phyloP scores from a whole-genome alignment of 2,797 vertebrate genomes.

The Urosaurus nigricauda region DNA sequence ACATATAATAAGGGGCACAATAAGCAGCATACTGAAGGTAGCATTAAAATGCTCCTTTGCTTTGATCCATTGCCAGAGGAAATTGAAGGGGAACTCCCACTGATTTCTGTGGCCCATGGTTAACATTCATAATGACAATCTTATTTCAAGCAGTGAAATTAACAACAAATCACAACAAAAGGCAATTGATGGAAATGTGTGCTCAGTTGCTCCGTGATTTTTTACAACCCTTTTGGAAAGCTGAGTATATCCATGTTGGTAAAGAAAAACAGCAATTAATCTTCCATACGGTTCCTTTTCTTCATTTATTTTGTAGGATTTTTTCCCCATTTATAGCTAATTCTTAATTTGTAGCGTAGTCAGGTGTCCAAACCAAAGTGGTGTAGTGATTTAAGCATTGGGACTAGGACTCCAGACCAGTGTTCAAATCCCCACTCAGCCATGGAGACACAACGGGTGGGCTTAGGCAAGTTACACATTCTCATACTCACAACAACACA shows the following conservation, averaged over 20 bases:
- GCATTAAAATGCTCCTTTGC: neutral
- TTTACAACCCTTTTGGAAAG: neutral
- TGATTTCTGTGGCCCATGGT: conserved; percentile 4
- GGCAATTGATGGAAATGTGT: neutral
- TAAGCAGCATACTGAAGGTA: neutral
- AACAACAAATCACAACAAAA: neutral
- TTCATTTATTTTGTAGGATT: neutral
- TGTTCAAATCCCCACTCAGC: no score
- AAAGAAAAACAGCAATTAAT: neutral
- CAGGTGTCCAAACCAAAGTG: no score
- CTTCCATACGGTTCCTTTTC: neutral
- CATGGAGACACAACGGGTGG: no score
- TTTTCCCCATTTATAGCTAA: neutral
- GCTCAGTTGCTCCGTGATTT: neutral
- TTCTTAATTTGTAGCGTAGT: neutral
- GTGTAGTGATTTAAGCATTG: no score
- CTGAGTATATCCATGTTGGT: no score
- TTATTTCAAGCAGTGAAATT: conserved; percentile 1
- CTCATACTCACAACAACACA: no score
- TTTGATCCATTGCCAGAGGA: conserved; percentile 16
- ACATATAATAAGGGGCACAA: neutral
- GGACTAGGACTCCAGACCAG: no score
- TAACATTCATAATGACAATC: neutral
- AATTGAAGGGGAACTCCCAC: conserved; percentile 15
- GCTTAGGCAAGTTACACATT: no score